Conservation (phyloP, 2,888 invertebrate genomes). For the Acleris sparsana region DNA sequence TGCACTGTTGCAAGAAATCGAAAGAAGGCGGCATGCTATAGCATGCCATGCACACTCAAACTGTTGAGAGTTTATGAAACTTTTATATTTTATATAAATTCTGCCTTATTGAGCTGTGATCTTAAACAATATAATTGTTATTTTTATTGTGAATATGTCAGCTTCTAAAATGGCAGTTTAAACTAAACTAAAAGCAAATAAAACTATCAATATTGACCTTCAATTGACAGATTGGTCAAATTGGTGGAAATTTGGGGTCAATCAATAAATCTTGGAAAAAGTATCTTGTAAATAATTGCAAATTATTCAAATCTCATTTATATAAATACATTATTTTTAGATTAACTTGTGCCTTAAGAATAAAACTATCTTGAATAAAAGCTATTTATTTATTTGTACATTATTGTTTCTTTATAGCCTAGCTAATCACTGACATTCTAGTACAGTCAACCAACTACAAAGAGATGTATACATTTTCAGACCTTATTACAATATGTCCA, state of each 20-base stretch:
- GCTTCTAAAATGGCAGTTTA: conserved; percentile 9
- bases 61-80: conserved; percentile 52
- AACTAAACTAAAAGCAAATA: conserved; percentile 6
- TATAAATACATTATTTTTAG: conserved; percentile 5
- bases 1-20: conserved; percentile 90
- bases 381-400: conserved; percentile 29
- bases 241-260: too few species aligned
- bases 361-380: conserved; percentile 29
- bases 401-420: too few species aligned
- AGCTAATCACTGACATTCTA: too few species aligned
- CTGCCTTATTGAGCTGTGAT: conserved; percentile 78
- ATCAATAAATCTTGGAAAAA: too few species aligned
- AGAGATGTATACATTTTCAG: too few species aligned
- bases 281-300: too few species aligned
- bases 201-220: background rate
- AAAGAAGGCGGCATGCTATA: conserved; percentile 80
- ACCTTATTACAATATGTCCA: too few species aligned
- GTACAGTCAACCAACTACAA: too few species aligned
- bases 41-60: conserved; percentile 72
- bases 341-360: conserved; percentile 26
- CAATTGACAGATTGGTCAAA: too few species aligned
- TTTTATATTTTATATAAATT: conserved; percentile 44
- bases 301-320: too few species aligned
- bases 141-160: conserved; percentile 31
- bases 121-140: conserved; percentile 49